phyloP scores from a whole-genome alignment of 2,797 vertebrate genomes.

The Scleropages formosus region DNA sequence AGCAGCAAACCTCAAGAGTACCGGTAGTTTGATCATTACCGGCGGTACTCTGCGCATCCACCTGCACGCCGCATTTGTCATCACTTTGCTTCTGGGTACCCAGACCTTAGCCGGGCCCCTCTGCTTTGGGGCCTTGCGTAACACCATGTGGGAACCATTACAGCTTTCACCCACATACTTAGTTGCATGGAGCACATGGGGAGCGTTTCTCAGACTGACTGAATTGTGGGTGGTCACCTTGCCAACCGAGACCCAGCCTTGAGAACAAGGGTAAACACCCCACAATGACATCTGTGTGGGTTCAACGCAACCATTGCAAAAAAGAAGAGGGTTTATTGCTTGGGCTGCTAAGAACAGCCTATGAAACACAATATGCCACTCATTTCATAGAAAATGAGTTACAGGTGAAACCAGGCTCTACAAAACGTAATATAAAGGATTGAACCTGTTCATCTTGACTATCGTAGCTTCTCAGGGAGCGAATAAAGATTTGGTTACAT shows the following conservation, averaged over 20 bases:
- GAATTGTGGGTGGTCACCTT: conserved; percentile 23
- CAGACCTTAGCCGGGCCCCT: conserved; percentile 7
- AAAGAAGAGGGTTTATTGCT: no score
- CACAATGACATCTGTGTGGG: no score
- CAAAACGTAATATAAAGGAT: no score
- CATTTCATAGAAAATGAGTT: conserved; percentile 29
- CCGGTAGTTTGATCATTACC: background rate
- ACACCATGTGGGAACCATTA: conserved; percentile 38
- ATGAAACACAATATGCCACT: no score
- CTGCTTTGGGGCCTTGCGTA: conserved; percentile 2
- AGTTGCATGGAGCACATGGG: background rate
- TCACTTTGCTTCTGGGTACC: conserved; percentile 5
- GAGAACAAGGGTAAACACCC: no score
- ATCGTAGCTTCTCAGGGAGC: no score
- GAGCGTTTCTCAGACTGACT: conserved; percentile 20
- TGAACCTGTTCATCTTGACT: no score
- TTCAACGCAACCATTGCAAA: no score
- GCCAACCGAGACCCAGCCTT: background rate
- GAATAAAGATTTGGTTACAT: no score
- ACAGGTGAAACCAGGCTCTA: background rate
- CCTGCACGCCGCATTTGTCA: background rate
- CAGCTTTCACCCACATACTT: conserved; percentile 17
- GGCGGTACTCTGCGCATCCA: background rate
- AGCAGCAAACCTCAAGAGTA: background rate
- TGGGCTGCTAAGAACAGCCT: no score